Evolutionary conservation across 2,113 vertebrate species (phyloP).

Genomic region (Ceyx melanurus): DNA sequence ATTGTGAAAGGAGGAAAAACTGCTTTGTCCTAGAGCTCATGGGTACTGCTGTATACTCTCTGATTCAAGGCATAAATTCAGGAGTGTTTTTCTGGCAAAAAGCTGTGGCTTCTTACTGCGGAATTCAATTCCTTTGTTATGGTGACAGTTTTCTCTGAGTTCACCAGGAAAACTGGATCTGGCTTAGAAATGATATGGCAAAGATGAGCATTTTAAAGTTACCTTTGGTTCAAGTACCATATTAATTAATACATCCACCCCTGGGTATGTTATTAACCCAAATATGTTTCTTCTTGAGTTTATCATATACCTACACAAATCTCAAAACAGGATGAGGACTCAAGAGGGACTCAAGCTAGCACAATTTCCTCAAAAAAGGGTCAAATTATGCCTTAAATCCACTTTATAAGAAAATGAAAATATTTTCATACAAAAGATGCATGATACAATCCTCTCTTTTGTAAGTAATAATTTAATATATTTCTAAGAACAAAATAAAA

Average conservation of each 20-base stretch:
- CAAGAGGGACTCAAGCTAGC: not conserved
- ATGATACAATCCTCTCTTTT: not conserved
- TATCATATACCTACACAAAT: not conserved
- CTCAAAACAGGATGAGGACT: not conserved
- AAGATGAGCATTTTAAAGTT: not conserved
- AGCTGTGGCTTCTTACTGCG: not conserved
- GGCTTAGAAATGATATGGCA: not conserved
- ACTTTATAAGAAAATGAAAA: not conserved
- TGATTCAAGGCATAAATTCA: not conserved
- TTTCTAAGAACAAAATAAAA: not conserved
- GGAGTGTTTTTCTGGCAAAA: not conserved
- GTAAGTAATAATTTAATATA: not conserved
- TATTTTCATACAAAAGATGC: not conserved
- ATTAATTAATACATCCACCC: not conserved
- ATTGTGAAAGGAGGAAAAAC: not conserved
- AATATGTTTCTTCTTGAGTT: not conserved
- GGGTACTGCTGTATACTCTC: not conserved
- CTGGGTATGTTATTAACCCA: not conserved
- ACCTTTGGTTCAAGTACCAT: not conserved
- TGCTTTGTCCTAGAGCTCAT: not conserved
- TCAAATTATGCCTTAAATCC: not conserved
- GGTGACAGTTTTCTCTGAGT: not conserved
- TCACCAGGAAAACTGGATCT: not conserved
- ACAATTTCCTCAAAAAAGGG: not conserved
- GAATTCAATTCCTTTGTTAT: not conserved